phyloP scores from a whole-genome alignment of 2,888 invertebrate species.

The Chymomyza procnemis region DNA sequence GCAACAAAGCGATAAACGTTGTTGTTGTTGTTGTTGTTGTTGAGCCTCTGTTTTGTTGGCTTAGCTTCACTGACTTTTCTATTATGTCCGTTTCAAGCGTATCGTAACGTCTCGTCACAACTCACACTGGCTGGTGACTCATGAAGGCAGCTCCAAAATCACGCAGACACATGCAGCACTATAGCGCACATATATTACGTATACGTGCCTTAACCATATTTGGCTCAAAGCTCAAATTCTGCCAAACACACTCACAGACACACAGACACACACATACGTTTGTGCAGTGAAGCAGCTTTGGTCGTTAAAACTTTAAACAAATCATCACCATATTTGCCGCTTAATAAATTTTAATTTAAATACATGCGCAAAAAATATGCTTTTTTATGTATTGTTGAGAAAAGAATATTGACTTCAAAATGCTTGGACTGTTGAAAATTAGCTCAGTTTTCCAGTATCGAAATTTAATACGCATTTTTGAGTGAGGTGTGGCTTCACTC shows the following conservation, averaged over 20 bases:
- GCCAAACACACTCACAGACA: constrained; percentile 23
- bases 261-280: background rate
- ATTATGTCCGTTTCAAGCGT: constrained; percentile 48
- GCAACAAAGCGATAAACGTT: constrained; percentile 1
- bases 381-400: constrained; percentile 3
- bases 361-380: constrained; percentile 8
- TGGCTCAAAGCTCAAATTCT: constrained; percentile 55
- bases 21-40: constrained; percentile 9
- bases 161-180: constrained; percentile 24
- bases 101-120: constrained; percentile 21
- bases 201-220: constrained; percentile 64
- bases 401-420: background rate
- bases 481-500: background rate
- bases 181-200: constrained; percentile 44
- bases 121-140: constrained; percentile 1
- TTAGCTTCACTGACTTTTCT: constrained; percentile 24
- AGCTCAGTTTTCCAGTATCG: background rate
- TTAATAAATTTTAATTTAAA: constrained; percentile 56
- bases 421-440: background rate
- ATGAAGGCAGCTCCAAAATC: constrained; percentile 22
- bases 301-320: constrained; percentile 43
- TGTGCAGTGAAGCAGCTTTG: background rate
- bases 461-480: background rate
- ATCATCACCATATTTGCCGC: constrained; percentile 69
- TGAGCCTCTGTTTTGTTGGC: background rate